phyloP scores from a whole-genome alignment of 2,888 invertebrate genomes.

The Halictus ligatus region DNA sequence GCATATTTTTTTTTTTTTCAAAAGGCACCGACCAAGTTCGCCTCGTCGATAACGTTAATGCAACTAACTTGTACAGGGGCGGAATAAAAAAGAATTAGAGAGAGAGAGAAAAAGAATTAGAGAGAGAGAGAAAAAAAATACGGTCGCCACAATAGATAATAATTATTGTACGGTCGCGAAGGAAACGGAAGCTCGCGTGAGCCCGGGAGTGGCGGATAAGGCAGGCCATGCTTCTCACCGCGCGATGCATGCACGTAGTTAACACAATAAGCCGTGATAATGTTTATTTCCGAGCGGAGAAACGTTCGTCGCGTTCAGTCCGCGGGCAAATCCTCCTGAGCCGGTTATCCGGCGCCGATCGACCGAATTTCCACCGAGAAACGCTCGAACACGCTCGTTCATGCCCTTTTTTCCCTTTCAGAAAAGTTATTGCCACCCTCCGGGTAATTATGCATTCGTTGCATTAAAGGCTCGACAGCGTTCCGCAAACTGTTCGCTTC shows the following conservation, averaged over 20 bases:
- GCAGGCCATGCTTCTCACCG: constrained; percentile 46
- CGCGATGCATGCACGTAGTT: constrained; percentile 65
- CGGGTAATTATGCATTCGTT: background rate
- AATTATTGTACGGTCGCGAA: constrained; percentile 72
- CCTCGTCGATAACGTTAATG: constrained; percentile 68
- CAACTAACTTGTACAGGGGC: constrained; percentile 62
- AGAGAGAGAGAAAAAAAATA: constrained; percentile 14
- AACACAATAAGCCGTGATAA: constrained; percentile 70
- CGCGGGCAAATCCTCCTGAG: constrained; percentile 33
- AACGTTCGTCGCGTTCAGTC: constrained; percentile 47
- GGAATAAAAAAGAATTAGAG: constrained; percentile 56
- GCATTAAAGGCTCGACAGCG: background rate
- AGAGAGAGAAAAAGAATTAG: background rate
- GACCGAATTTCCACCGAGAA: constrained; percentile 34
- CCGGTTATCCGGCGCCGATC: constrained; percentile 18
- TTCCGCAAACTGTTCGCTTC: background rate
- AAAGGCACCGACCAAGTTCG: constrained; percentile 34
- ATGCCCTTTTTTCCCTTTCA: background rate
- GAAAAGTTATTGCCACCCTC: constrained; percentile 8
- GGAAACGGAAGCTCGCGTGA: constrained; percentile 74
- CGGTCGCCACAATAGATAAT: constrained; percentile 71
- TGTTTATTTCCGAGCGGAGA: constrained; percentile 63
- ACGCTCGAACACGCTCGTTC: constrained; percentile 4
- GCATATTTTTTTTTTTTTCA: constrained; percentile 26
- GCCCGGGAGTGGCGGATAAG: constrained; percentile 65